phyloP scores from a whole-genome alignment of 2,888 invertebrate species.

The Chrysopilus asiliformis region DNA sequence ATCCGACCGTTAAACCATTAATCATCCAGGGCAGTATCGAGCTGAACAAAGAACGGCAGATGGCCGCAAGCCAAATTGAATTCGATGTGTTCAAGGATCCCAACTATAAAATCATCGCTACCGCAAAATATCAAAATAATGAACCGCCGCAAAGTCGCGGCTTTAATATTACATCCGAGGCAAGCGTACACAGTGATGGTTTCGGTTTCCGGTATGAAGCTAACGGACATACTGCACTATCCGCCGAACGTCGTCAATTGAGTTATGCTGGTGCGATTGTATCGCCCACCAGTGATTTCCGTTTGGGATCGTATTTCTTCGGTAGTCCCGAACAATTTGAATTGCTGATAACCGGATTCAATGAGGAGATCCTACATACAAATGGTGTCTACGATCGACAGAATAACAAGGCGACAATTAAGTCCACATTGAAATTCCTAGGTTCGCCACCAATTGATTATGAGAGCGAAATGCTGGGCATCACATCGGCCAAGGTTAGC shows the following conservation, averaged over 20 bases:
- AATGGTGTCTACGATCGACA: constrained; percentile 20
- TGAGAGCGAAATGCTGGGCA: constrained; percentile 2
- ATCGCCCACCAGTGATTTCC: constrained; percentile 25
- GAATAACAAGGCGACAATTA: constrained; percentile 20
- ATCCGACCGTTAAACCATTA: constrained; percentile 48
- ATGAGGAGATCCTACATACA: constrained; percentile 23
- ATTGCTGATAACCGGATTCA: constrained; percentile 19
- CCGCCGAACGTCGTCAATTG: constrained; percentile 23
- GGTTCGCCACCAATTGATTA: constrained; percentile 23
- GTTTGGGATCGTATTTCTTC: constrained; percentile 23
- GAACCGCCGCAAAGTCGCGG: constrained; percentile 19
- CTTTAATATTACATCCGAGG: constrained; percentile 31
- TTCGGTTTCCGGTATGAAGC: constrained; percentile 24
- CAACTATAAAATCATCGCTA: constrained; percentile 39
- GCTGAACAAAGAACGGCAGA: constrained; percentile 30
- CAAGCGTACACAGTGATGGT: constrained; percentile 39
- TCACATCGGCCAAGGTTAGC: constrained; percentile 9
- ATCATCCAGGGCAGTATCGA: constrained; percentile 36
- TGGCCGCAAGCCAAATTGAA: constrained; percentile 34
- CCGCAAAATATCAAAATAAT: constrained; percentile 5
- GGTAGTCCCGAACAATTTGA: constrained; percentile 30
- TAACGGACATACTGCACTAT: constrained; percentile 24
- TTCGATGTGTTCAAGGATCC: constrained; percentile 47
- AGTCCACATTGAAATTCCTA: constrained; percentile 21
- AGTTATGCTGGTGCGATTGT: constrained; percentile 27